phyloP scores from a whole-genome alignment of 1,140 invertebrate genomes.

The honey bee (Apis mellifera) region DNA sequence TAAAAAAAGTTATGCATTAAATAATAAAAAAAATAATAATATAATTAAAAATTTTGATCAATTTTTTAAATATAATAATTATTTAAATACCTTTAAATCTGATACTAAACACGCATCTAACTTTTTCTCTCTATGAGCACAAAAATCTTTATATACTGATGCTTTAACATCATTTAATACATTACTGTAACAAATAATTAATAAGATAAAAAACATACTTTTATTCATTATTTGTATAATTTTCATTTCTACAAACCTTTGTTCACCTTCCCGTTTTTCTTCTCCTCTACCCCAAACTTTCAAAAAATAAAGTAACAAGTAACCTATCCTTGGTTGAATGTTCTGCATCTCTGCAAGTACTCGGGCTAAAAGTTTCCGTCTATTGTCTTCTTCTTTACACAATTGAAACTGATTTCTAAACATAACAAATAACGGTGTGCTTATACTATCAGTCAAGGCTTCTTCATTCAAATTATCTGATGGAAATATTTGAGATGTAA shows the following conservation, averaged over 20 bases:
- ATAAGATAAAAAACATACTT: conserved; percentile 4
- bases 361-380: conserved; percentile 87
- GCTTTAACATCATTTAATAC: conserved; percentile 89
- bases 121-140: conserved; percentile 90
- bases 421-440: conserved; percentile 90
- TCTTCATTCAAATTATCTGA: conserved; percentile 81
- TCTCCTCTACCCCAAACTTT: conserved; percentile 87
- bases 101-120: conserved; percentile 88
- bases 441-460: conserved; percentile 88
- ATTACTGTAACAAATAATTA: conserved; percentile 66
- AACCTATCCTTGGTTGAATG: conserved; percentile 89
- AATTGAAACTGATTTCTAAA: conserved; percentile 88
- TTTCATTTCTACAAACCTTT: conserved; percentile 63
- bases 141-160: conserved; percentile 92
- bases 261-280: conserved; percentile 83
- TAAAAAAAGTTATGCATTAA: conserved; percentile 53
- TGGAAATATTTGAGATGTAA: conserved; percentile 80
- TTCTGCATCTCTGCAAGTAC: conserved; percentile 89
- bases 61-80: not conserved
- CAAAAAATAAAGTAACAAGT: conserved; percentile 92
- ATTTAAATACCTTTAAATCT: conserved; percentile 86
- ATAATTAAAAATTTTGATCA: not conserved
- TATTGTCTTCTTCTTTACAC: conserved; percentile 89
- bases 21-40: not conserved
- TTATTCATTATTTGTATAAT: not conserved